Base-by-base conservation (phyloP, 2,113 vertebrate species). In the Petaurus breviceps region DNA sequence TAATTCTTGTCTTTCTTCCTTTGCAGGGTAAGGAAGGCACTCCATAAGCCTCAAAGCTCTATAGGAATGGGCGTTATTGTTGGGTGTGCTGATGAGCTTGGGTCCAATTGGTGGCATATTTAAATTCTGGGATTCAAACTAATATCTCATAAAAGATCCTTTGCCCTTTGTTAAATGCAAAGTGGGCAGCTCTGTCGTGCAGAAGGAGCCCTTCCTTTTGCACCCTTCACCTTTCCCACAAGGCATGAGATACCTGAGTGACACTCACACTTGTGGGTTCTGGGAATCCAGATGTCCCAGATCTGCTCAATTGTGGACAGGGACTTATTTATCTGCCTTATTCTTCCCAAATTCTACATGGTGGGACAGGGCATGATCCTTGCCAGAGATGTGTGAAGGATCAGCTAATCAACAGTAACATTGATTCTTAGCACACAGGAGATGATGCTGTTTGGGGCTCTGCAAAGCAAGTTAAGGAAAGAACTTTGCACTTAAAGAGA, bases 391-490 rank as follows among this genome's bases (percentile, higher is more conserved):
- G 3, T 51, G 51, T 93, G 22, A 95, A 57, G 43, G 91, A 55
- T 51, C 51, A 25, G 26, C 77, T 77, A 77, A 54, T 77, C 89
- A 53, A 51, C 24, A 91, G 23, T 90, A 6, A 51, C 53, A 94
- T 25, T 49, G 25, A 22, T 90, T 28, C 51, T 68, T 23, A 91
- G 90, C 37, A 95, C 68, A 92, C 54, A 92, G 53, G 23, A 53
- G 22, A 94, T 92, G 91, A 94, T 8, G 46, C 25, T 91, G 51
- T 55, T 92, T 52, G 61, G 77, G 91, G 24, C 94, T 94, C 61
- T 91, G 54, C 94, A 89, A 93, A 93, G 46, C 50, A 91, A 97
- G 54, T 43, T 93, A 95, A 95, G 96, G 84, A 91, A 26, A 90
- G 93, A 90, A 37, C 31, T 5, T 10, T 10, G 50, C 90, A 26